These are phyloP conservation scores for Sphenopsis melanotis DNA, from an alignment of 2,797 vertebrate genomes.

Conservation along the genomic window DNA sequence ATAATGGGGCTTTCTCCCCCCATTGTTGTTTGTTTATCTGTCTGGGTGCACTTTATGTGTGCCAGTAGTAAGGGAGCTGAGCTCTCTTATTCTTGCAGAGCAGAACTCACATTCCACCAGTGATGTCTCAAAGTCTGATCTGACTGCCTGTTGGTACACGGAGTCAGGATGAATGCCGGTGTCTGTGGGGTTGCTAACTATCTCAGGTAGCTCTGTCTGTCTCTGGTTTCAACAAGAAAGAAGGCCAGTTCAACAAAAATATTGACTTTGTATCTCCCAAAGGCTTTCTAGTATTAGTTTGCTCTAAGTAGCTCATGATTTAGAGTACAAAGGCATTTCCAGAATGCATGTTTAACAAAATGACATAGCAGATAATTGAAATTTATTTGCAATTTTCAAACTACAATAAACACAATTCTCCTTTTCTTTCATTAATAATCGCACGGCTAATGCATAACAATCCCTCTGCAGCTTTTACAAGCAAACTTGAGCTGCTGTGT, in stretches of 20 bases:
- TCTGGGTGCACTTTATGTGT: neutral
- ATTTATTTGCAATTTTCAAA: slow-evolving; percentile 93
- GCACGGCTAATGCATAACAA: slow-evolving; percentile 84
- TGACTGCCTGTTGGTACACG: neutral
- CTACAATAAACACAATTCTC: slow-evolving; percentile 91
- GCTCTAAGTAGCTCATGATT: slow-evolving; percentile 80
- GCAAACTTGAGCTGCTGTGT: slow-evolving; percentile 86
- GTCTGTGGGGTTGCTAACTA: neutral
- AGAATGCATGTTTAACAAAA: slow-evolving; percentile 84
- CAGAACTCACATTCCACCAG: neutral
- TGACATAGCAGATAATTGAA: slow-evolving; percentile 93
- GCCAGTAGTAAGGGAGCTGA: neutral
- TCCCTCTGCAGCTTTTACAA: slow-evolving; percentile 86
- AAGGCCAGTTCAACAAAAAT: slow-evolving; percentile 63
- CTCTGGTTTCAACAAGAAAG: slow-evolving; percentile 49
- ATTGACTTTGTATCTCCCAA: slow-evolving; percentile 71
- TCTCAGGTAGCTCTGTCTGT: slow-evolving; percentile 39
- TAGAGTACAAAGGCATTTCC: slow-evolving; percentile 78
- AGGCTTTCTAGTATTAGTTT: slow-evolving; percentile 75
- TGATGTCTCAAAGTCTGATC: neutral
- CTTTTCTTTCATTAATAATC: slow-evolving; percentile 90
- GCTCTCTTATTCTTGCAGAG: neutral
- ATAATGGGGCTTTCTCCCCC: neutral
- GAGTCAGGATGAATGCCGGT: neutral
- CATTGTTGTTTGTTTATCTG: neutral